A percentile compares a stretch with the other conserved stretches of the same genome.
Evolutionary conservation across 2,888 invertebrate species (phyloP).

Genomic region (Eilema griseolum): DNA sequence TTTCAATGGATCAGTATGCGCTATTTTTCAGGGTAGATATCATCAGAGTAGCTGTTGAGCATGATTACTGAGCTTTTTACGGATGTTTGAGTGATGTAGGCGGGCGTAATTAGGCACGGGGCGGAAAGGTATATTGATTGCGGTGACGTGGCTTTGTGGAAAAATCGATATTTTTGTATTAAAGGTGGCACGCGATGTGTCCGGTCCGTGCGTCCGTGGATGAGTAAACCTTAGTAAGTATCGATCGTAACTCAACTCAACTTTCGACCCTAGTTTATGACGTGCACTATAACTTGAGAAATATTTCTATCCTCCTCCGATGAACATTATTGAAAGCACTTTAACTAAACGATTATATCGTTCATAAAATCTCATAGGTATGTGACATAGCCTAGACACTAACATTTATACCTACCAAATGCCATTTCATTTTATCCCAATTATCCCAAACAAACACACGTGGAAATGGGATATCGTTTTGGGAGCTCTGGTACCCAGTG

Average conservation of each 20-base stretch:
- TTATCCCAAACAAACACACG: neutral
- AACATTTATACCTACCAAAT: neutral
- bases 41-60: slow-evolving; percentile 63
- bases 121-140: slow-evolving; percentile 87
- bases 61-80: slow-evolving; percentile 79
- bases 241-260: slow-evolving; percentile 74
- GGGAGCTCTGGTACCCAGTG: neutral
- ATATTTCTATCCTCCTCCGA: slow-evolving; percentile 55
- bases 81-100: slow-evolving; percentile 84
- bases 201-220: slow-evolving; percentile 79
- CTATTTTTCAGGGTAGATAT: slow-evolving; percentile 80
- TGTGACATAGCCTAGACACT: neutral
- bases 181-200: slow-evolving; percentile 85
- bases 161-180: slow-evolving; percentile 86
- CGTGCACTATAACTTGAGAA: slow-evolving; percentile 72
- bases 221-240: slow-evolving; percentile 80
- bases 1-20: slow-evolving; percentile 84
- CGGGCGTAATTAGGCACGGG: slow-evolving; percentile 85
- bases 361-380: slow-evolving; percentile 58
- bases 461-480: neutral
- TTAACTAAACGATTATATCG: slow-evolving; percentile 56
- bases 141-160: slow-evolving; percentile 85
- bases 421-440: neutral
- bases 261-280: slow-evolving; percentile 81
- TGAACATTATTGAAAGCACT: slow-evolving; percentile 60